Evolutionary conservation across 1,140 invertebrate genomes (phyloP).

Genomic region (Temnothorax longispinosus): DNA sequence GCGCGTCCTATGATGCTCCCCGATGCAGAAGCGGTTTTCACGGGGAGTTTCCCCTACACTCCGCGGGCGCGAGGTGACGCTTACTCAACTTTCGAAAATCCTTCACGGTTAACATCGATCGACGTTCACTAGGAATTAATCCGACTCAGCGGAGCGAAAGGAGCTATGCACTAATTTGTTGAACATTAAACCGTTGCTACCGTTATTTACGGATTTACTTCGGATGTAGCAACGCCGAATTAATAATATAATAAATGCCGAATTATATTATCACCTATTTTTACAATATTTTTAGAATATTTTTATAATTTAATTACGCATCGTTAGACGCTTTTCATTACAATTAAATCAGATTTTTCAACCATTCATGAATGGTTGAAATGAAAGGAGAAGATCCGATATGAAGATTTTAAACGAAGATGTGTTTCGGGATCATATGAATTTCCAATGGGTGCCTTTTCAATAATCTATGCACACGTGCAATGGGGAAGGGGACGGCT

Average conservation of each 20-base stretch:
- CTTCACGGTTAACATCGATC: slow-evolving; percentile 13
- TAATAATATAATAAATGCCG: not conserved
- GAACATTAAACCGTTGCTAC: not conserved
- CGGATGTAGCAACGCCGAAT: not conserved
- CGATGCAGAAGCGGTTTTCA: slow-evolving; percentile 55
- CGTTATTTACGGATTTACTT: not conserved
- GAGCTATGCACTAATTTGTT: not conserved
- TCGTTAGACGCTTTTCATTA: not conserved
- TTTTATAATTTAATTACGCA: not conserved
- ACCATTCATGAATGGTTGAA: not conserved
- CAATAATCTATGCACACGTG: slow-evolving; percentile 80
- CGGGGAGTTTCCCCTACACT: slow-evolving; percentile 2
- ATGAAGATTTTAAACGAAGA: slow-evolving; percentile 72
- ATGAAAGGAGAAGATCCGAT: not conserved
- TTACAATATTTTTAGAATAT: not conserved
- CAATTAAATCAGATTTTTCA: not conserved
- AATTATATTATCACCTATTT: not conserved
- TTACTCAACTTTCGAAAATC: slow-evolving; percentile 8
- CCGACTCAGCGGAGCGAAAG: not conserved
- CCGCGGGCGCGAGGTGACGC: not conserved
- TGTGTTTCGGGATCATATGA: slow-evolving; percentile 72
- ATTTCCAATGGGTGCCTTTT: slow-evolving; percentile 72
- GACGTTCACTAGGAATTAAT: slow-evolving; percentile 12
- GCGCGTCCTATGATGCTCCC: slow-evolving; percentile 14
- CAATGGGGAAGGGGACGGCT: slow-evolving; percentile 33